Evolutionary conservation across 2,797 vertebrate genomes (phyloP).

Genomic region (Sebastolobus alascanus): DNA sequence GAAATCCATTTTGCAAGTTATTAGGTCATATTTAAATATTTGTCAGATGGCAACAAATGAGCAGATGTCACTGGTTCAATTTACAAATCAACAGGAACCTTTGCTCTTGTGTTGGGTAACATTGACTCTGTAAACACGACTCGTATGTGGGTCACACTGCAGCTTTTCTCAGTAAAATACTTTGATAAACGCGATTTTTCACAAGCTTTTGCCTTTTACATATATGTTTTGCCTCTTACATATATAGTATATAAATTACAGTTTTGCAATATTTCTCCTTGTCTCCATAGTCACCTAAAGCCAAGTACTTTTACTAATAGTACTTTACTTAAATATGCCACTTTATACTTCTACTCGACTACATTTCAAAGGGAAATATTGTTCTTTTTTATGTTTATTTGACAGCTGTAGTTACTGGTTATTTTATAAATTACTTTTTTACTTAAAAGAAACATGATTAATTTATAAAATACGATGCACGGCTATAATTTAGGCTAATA

Average conservation of each 20-base stretch:
- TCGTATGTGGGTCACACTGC: slow-evolving; percentile 2
- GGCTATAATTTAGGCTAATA: background rate
- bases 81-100: slow-evolving; percentile 60
- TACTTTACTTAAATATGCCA: background rate
- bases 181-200: background rate
- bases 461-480: background rate
- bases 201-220: background rate
- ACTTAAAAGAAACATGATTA: background rate
- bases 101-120: slow-evolving; percentile 70
- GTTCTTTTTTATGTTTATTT: background rate
- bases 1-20: slow-evolving; percentile 3
- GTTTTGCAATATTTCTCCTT: background rate
- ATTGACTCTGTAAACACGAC: slow-evolving; percentile 62
- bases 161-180: slow-evolving; percentile 15
- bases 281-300: background rate
- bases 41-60: slow-evolving; percentile 32
- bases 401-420: background rate
- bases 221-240: no score
- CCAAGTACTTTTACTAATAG: no score
- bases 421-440: background rate
- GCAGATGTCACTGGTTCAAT: slow-evolving; percentile 16
- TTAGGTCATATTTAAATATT: slow-evolving; percentile 16
- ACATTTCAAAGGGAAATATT: background rate
- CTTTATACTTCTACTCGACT: background rate
- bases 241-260: background rate